Base-by-base conservation (phyloP, 92 coral and sea anemone genomes). In the Blastomussa wellsi region DNA sequence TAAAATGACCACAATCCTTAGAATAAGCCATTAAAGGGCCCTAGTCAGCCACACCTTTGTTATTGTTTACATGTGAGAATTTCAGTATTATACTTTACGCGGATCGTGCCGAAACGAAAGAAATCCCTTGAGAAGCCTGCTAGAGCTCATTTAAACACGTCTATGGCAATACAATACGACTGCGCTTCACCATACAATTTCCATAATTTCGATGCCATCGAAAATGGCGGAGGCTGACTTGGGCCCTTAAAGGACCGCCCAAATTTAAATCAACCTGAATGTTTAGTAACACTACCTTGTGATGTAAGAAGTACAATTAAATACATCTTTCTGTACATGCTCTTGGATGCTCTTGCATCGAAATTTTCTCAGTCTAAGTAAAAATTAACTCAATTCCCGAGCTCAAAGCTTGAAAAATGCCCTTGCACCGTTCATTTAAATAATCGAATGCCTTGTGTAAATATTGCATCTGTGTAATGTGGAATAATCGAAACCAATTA, bases 181-280 rank as follows among this genome's bases (percentile, higher is more conserved):
- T n/a, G n/a, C n/a, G n/a, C n/a, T n/a, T n/a, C n/a, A n/a, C n/a
- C n/a, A n/a, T n/a, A n/a, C n/a, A n/a, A n/a, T n/a, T n/a, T n/a
- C n/a, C n/a, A n/a, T n/a, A n/a, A n/a, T n/a, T n/a, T n/a, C n/a
- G n/a, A n/a, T n/a, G n/a, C n/a, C n/a, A n/a, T n/a, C n/a, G n/a
- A n/a, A n/a, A n/a, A n/a, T n/a, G n/a, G n/a, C n/a, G n/a, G n/a
- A n/a, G n/a, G n/a, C n/a, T n/a, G n/a, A n/a, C n/a, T n/a, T n/a
- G n/a, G n/a, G n/a, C n/a, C n/a, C n/a, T n/a, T n/a, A n/a, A n/a
- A 68, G 24, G 44, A 36, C 74, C 74, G 38, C 74, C 74, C 74
- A 33, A 68, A 33, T 68, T 68, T 68, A 33, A 33, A 68, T 68
- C 74, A 42, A 3, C 74, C 15, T 33, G n/a, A 36, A 32, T 33